Evolutionary conservation across 2,113 vertebrate genomes (phyloP).

Genomic region (Gasterosteus aculeatus): DNA sequence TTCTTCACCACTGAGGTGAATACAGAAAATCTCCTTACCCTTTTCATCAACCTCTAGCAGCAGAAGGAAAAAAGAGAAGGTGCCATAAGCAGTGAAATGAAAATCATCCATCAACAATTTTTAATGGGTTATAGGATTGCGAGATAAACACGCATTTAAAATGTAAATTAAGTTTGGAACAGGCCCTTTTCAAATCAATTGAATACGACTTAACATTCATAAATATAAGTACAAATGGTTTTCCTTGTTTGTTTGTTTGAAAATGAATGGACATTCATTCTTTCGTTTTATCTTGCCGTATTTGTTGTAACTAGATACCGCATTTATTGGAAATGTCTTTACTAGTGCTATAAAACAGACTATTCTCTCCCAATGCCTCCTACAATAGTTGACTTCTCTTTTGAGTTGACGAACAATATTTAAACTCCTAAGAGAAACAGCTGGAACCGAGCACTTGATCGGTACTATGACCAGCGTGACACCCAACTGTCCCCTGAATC

Average conservation of each 20-base stretch:
- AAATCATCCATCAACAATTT: not conserved
- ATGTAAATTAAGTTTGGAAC: not conserved
- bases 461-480: not conserved
- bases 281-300: not conserved
- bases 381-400: not conserved
- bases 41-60: constrained; percentile 91
- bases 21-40: constrained; percentile 82
- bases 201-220: not conserved
- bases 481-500: constrained; percentile 34
- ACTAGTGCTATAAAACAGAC: not conserved
- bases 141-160: not conserved
- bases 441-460: not conserved
- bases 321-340: not conserved
- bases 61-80: constrained; percentile 75
- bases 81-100: constrained; percentile 21
- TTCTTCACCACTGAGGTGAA: constrained; percentile 8
- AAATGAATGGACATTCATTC: not conserved
- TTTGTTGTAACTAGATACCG: not conserved
- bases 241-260: not conserved
- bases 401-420: constrained; percentile 9
- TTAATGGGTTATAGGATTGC: not conserved
- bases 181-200: not conserved
- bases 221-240: not conserved
- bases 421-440: not conserved
- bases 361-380: not conserved